These are phyloP conservation scores for Brachystomella parvula DNA, from an alignment of 1,140 invertebrate species.

Conservation along the genomic window DNA sequence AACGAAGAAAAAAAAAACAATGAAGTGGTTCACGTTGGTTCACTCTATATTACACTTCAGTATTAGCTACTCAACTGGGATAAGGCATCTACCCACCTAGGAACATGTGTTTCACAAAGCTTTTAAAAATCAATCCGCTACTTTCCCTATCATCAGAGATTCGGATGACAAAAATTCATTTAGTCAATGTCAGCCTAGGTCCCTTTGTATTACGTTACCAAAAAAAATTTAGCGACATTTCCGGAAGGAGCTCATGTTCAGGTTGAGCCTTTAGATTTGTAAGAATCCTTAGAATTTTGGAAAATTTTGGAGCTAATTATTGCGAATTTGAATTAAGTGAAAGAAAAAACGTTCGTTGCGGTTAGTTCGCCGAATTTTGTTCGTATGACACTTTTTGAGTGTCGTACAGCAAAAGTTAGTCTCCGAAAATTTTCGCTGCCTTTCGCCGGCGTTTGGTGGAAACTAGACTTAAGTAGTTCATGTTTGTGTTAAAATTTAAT, in stretches of 20 bases:
- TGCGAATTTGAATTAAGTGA: no score
- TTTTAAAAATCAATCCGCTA: conserved; percentile 34
- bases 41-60: background rate
- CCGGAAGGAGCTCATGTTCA: no score
- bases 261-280: background rate
- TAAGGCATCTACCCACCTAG: conserved; percentile 9
- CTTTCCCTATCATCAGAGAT: background rate
- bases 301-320: no score
- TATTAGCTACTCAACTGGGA: background rate
- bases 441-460: no score
- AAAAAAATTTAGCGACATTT: conserved; percentile 11
- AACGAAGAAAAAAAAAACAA: conserved; percentile 7
- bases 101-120: conserved; percentile 30
- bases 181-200: conserved; percentile 17
- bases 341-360: no score
- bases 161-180: conserved; percentile 32
- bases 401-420: no score
- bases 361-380: no score
- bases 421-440: no score
- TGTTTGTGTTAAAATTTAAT: no score
- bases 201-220: no score
- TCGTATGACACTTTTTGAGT: no score
- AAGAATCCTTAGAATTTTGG: conserved; percentile 3
- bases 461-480: no score
- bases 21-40: background rate